Evolutionary conservation across 2,113 vertebrate genomes (phyloP).

Genomic region (Merops nubicus): DNA sequence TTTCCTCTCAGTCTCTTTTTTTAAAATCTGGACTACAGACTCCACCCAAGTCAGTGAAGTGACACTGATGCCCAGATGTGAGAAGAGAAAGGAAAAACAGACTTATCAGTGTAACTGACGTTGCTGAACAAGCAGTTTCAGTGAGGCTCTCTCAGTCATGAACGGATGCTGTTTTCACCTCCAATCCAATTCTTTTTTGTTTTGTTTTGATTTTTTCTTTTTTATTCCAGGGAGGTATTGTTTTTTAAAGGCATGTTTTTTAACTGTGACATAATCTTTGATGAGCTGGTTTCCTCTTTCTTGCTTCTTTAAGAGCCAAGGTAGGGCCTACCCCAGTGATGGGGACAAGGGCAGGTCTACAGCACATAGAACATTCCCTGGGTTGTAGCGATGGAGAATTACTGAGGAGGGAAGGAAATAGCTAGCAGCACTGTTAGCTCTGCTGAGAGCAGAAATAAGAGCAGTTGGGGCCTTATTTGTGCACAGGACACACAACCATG

Average conservation of each 20-base stretch:
- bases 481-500: neutral
- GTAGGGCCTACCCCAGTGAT: accelerated
- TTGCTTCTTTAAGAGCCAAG: neutral
- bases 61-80: neutral
- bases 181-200: neutral
- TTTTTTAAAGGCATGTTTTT: neutral
- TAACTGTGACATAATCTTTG: neutral
- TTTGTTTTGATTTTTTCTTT: too few species aligned
- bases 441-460: neutral
- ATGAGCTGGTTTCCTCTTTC: neutral
- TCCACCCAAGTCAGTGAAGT: neutral
- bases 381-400: neutral
- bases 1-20: neutral
- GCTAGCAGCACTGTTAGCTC: neutral
- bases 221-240: neutral
- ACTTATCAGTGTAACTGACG: neutral
- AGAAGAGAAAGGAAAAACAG: neutral
- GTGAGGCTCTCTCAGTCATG: neutral
- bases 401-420: neutral
- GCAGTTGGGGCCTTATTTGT: neutral
- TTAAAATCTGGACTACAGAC: neutral
- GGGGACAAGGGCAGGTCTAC: neutral
- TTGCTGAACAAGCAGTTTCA: neutral
- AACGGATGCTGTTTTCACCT: neutral
- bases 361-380: neutral